Base-by-base conservation (phyloP, 2,888 invertebrate genomes). In the Malachius bipustulatus region DNA sequence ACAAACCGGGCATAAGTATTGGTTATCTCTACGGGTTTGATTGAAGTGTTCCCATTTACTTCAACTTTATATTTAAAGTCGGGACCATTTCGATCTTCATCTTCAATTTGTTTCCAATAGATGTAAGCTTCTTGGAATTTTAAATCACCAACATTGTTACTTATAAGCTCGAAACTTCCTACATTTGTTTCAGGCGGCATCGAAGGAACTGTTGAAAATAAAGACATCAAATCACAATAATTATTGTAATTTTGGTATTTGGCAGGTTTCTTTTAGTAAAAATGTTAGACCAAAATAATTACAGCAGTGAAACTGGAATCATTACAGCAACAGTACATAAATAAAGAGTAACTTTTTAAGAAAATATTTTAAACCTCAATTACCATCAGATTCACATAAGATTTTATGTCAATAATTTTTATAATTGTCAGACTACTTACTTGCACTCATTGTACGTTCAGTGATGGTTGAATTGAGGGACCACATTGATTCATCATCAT, bases 71-170 rank as follows among this genome's bases (percentile, higher is more conserved):
- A 88, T 2, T 66, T 67, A 51, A 88, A 84, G 51, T 79, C 70
- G 4, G 73, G 71, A 12, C 85, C 88, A 52, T 84, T 84, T 48
- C 78, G 70, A 46, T 77, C 68, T 52, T 71, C 70, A 29, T 69
- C 67, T 12, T 73, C 71, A 33, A 88, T 69, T 43, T 77, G 71
- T 53, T 82, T 76, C 87, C 88, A 89, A 57, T 85, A 88, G 13
- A 88, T 63, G 55, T 75, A 74, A 27, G 84, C 65, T 35, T 75
- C 69, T 42, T 78, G 66, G 39, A 67, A 67, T 26, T 62, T 59
- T 12, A 67, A 63, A 49, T 59, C 68, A 34, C 58, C 58, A 16
- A 43, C 43, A n/a, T n/a, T n/a, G n/a, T 40, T 40, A 10, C 48
- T 41, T 10, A 59, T 49, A 33, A 62, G 64, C 56, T 81, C 74